Evolutionary conservation across 2,888 invertebrate genomes (phyloP), one percentile per base, ranked within the genome.

Genomic region (Drosophila macrothrix): DNA sequence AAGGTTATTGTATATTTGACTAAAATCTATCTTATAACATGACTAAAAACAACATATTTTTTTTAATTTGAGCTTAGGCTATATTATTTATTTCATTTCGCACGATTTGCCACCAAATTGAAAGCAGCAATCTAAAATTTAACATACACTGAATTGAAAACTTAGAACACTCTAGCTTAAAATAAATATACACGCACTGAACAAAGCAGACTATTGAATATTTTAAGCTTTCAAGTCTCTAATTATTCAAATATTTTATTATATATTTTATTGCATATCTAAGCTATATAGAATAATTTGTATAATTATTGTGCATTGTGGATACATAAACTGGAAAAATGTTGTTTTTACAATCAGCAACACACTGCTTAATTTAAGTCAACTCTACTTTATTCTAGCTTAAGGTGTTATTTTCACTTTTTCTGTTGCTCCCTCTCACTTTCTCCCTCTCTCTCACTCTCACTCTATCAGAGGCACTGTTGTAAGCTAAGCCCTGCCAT

Each of bases 401-500:
- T 35, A 35, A 58, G 56, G 35, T 64, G 52, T 39, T 49, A 25
- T 56, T 37, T 46, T 43, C 4, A 35, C 28, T 19, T 39, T 46
- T 14, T 46, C 22, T 22, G 7, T 22, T 14, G 7, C 22, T 2
- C 7, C 14, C 3, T 10, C 46, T 22, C 4, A 7, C 22, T 43
- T 3, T 22, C 6, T 3, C 19, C n/a, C 19, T 4, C 28, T 3
- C 14, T 46, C 22, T 33, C 31, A 3, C 41, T 5, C 7, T 33
- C 19, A 31, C 22, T 25, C 22, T 46, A 25, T 16, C 22, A 9
- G 22, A 46, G 46, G 33, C 12, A 29, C 41, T 52, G 22, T 67
- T 43, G 33, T 35, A 7, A 29, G 55, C 66, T 88, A 84, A 84
- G 75, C 76, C 76, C 55, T 62, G 64, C 78, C 89, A 80, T 82